A percentile compares a stretch with the other conserved stretches of the same genome.
Evolutionary conservation across 1,140 invertebrate species (phyloP).

Genomic region (Drosophila suzukii): DNA sequence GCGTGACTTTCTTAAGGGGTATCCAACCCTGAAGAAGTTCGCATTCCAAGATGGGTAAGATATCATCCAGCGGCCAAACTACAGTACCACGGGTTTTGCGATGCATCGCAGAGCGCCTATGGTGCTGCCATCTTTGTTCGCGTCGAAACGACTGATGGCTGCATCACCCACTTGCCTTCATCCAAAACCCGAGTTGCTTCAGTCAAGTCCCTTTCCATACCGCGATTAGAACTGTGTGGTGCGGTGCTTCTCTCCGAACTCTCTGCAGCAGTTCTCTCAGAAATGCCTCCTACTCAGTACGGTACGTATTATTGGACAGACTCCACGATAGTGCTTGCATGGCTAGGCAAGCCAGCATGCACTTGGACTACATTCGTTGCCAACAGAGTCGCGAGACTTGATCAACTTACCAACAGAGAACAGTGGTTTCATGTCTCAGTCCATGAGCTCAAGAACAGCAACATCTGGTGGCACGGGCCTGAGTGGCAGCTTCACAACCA

Average conservation of each 20-base stretch:
- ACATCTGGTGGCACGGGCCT: neutral
- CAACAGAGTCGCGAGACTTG: neutral
- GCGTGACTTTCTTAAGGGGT: too few relatives aligned
- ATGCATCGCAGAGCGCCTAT: too few relatives aligned
- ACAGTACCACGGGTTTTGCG: too few relatives aligned
- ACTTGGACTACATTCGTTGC: constrained; percentile 1
- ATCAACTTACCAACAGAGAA: neutral
- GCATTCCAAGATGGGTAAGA: too few relatives aligned
- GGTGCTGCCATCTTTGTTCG: constrained; percentile 1
- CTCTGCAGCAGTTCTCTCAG: neutral
- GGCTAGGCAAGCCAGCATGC: constrained; percentile 1
- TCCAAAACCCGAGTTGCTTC: too few relatives aligned
- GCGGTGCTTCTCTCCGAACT: neutral
- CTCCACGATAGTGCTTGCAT: constrained; percentile 4
- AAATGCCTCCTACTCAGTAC: neutral
- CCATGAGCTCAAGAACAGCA: too few relatives aligned
- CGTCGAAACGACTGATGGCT: neutral
- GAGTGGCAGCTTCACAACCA: too few relatives aligned
- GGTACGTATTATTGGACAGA: neutral
- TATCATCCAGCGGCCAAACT: too few relatives aligned
- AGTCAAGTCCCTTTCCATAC: neutral
- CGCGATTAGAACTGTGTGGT: neutral
- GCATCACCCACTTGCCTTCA: neutral
- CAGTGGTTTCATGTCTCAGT: neutral
- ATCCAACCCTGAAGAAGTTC: too few relatives aligned